Evolutionary conservation across 2,113 vertebrate species (phyloP).

Genomic region (Oncorhynchus kisutch): DNA sequence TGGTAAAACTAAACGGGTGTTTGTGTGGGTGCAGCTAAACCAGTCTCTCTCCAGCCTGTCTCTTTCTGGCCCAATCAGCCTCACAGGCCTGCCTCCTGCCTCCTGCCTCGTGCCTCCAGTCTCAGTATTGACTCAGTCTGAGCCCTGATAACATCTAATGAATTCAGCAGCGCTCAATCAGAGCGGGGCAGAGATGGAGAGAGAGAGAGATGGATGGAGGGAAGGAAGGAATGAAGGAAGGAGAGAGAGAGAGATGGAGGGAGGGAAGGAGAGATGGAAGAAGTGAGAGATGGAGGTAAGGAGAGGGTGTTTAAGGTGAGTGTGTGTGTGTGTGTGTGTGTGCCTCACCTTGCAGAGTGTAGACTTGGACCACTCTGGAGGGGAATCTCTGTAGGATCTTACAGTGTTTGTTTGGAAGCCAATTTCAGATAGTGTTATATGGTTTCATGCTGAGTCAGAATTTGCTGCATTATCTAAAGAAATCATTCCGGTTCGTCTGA

Average conservation of each 20-base stretch:
- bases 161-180: conserved; percentile 53
- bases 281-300: background rate
- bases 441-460: conserved; percentile 26
- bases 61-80: conserved; percentile 48
- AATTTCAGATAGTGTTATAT: conserved; percentile 24
- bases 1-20: too few species aligned
- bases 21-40: conserved; percentile 3
- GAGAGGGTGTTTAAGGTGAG: background rate
- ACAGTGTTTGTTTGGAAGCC: conserved; percentile 20
- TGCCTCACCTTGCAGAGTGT: background rate
- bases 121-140: conserved; percentile 55
- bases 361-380: background rate
- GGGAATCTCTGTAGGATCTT: conserved; percentile 7
- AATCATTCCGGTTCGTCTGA: conserved; percentile 20
- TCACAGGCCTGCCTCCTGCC: conserved; percentile 44
- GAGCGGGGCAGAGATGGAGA: conserved; percentile 24
- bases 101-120: conserved; percentile 41
- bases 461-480: conserved; percentile 23
- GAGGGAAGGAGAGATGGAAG: conserved; percentile 18
- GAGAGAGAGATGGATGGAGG: background rate
- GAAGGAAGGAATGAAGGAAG: background rate
- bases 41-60: conserved; percentile 33
- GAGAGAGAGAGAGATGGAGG: background rate
- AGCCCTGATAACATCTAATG: conserved; percentile 60
- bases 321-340: background rate